Conservation (phyloP, 2,113 vertebrate species). For the Cryptomyrus ogoouensis region DNA sequence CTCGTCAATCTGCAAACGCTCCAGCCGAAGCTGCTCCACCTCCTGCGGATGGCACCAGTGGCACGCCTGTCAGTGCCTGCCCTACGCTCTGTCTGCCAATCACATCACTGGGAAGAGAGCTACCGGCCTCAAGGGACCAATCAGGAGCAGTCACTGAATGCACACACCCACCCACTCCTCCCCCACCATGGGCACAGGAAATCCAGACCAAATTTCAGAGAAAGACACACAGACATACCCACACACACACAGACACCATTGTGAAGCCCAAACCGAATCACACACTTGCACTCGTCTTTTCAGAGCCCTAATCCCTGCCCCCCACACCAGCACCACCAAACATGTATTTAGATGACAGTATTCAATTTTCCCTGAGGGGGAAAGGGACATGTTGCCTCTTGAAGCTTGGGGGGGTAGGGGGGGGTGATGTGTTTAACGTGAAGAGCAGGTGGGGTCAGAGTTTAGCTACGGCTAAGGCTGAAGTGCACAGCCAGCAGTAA, state of each 20-base stretch:
- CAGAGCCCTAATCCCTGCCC: background rate
- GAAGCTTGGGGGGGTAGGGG: background rate
- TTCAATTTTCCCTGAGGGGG: background rate
- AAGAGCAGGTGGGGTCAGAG: background rate
- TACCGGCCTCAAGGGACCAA: background rate
- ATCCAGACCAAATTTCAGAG: background rate
- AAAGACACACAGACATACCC: background rate
- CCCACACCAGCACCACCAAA: background rate
- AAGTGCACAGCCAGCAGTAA: conserved; percentile 40
- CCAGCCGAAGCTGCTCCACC: conserved; percentile 79
- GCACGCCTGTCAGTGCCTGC: background rate
- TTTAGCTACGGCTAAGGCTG: background rate
- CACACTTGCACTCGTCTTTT: background rate
- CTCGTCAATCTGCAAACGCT: conserved; percentile 83
- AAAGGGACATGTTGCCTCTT: background rate
- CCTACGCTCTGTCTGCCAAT: background rate
- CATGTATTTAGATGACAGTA: background rate
- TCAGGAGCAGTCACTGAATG: background rate
- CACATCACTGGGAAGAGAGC: background rate
- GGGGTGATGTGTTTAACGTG: background rate
- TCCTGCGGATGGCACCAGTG: conserved; percentile 54
- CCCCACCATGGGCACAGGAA: background rate
- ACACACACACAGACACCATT: background rate
- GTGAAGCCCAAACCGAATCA: background rate
- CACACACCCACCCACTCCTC: background rate